A percentile compares a stretch with the other conserved stretches of the same genome.
These are phyloP conservation scores for Toxotes chatareus DNA, from an alignment of 2,113 vertebrate species.

Conservation along the genomic window DNA sequence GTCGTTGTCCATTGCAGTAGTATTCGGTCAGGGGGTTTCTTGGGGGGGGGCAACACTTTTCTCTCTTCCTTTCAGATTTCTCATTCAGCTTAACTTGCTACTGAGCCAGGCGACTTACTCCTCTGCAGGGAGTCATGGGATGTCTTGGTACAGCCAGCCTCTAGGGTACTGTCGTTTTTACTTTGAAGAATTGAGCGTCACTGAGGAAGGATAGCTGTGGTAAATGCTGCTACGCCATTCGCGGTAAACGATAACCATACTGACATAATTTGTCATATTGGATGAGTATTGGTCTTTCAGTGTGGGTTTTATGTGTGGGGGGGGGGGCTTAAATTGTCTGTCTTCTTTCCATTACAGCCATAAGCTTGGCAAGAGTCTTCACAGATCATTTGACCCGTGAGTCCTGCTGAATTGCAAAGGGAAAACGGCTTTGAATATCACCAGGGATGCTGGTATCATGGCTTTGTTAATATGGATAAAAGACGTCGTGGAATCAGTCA, in stretches of 20 bases:
- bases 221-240: constrained; percentile 42
- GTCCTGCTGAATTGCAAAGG: constrained; percentile 52
- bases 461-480: constrained; percentile 27
- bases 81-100: constrained; percentile 67
- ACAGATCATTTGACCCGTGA: constrained; percentile 35
- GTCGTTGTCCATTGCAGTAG: constrained; percentile 67
- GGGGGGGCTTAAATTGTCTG: constrained; percentile 72
- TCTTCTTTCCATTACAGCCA: constrained; percentile 69
- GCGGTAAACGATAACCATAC: constrained; percentile 41
- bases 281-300: constrained; percentile 10
- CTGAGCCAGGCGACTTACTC: constrained; percentile 64
- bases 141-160: constrained; percentile 62
- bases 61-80: constrained; percentile 82
- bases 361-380: constrained; percentile 42
- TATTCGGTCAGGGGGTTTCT: constrained; percentile 46
- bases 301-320: constrained; percentile 20
- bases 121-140: constrained; percentile 66
- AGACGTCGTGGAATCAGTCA: constrained; percentile 46
- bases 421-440: constrained; percentile 33
- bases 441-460: constrained; percentile 68
- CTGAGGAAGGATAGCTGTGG: constrained; percentile 50
- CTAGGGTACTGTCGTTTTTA: constrained; percentile 54
- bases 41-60: constrained; percentile 73
- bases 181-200: constrained; percentile 52
- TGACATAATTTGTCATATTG: constrained; percentile 28